These are phyloP conservation scores for Atta texana DNA, from an alignment of 1,140 invertebrate species.

Conservation along the genomic window DNA sequence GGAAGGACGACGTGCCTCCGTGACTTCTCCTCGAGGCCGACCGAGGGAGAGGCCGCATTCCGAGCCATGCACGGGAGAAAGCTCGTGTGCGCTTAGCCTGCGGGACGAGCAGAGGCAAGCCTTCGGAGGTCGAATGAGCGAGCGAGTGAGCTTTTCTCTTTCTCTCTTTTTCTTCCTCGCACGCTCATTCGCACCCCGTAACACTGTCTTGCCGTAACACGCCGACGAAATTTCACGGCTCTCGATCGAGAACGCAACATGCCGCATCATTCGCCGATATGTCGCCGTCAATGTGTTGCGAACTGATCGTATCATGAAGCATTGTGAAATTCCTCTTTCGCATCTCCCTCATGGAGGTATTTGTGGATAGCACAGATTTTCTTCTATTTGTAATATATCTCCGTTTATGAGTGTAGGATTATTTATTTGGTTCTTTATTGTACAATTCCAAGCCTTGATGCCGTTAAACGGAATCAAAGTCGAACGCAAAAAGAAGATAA, in stretches of 20 bases:
- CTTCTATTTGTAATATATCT: neutral
- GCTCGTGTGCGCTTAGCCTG: conserved; percentile 73
- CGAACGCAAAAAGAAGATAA: too few species aligned
- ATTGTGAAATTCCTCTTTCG: neutral
- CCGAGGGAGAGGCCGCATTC: conserved; percentile 77
- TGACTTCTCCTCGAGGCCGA: conserved; percentile 44
- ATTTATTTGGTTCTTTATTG: too few species aligned
- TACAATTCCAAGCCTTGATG: too few species aligned
- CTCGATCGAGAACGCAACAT: conserved; percentile 1
- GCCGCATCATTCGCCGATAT: neutral
- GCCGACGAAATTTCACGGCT: conserved; percentile 24
- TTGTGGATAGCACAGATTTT: neutral
- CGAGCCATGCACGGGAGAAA: conserved; percentile 76
- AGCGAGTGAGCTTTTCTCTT: conserved; percentile 9
- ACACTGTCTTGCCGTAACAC: neutral
- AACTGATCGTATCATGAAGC: neutral
- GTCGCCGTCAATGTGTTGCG: neutral
- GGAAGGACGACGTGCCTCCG: conserved; percentile 73
- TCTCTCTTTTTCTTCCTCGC: neutral
- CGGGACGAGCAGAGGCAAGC: conserved; percentile 45
- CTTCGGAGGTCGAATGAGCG: conserved; percentile 33
- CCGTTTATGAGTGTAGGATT: neutral
- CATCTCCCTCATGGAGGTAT: neutral
- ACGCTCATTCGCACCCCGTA: neutral
- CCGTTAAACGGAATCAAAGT: too few species aligned